A percentile compares a stretch with the other conserved stretches of the same genome.
Conservation (phyloP, 2,113 vertebrate genomes). For the Ceuthmochares aereus region DNA sequence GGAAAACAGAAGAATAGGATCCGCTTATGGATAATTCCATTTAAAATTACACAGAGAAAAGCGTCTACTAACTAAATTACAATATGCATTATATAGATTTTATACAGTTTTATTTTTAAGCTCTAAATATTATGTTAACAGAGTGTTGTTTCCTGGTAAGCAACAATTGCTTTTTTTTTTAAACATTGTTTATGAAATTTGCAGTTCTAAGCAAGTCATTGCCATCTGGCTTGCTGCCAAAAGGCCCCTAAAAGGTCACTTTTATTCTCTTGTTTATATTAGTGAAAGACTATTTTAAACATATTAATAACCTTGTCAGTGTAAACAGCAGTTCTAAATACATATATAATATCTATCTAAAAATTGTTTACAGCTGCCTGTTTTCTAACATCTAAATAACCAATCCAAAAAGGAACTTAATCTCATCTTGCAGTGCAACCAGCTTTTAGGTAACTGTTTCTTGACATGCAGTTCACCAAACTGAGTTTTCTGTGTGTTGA, state of each 20-base stretch:
- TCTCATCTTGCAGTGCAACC: background rate
- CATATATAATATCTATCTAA: background rate
- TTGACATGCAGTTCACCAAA: rapidly evolving
- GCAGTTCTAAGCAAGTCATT: background rate
- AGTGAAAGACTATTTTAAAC: background rate
- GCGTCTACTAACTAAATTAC: background rate
- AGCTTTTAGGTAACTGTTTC: background rate
- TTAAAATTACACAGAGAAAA: background rate
- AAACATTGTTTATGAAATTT: background rate
- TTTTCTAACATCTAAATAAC: background rate
- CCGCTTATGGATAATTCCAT: background rate
- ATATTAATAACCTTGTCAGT: background rate
- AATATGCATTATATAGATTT: background rate
- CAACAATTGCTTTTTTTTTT: background rate
- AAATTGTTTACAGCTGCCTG: background rate
- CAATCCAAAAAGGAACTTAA: background rate
- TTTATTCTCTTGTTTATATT: background rate
- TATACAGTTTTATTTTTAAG: background rate
- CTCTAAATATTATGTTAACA: background rate
- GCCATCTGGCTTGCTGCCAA: background rate
- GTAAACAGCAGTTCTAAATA: background rate
- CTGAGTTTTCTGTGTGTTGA: background rate
- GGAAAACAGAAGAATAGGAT: background rate
- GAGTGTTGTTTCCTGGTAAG: background rate
- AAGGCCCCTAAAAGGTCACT: background rate